A percentile compares a stretch with the other conserved stretches of the same genome.
Evolutionary conservation across 1,140 invertebrate species (phyloP).

Genomic region (Charaxes varanes): DNA sequence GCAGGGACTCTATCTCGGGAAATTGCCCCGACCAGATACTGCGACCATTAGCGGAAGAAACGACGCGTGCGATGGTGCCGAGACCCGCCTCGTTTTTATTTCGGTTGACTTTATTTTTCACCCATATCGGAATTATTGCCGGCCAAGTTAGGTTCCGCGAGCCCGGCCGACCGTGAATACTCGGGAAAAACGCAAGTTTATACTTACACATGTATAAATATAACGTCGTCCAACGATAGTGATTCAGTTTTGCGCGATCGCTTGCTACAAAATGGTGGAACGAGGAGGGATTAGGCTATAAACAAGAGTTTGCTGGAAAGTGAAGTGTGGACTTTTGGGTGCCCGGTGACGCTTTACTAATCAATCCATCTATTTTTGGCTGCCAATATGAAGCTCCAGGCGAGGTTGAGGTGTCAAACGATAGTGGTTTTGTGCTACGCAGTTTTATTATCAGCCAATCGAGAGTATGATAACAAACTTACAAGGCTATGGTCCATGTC

Average conservation of each 20-base stretch:
- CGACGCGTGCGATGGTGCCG: constrained; percentile 36
- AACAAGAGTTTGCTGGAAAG: constrained; percentile 33
- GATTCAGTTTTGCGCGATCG: constrained; percentile 69
- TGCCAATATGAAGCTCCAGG: constrained; percentile 36
- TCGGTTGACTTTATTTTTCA: constrained; percentile 39
- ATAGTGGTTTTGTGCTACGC: constrained; percentile 38
- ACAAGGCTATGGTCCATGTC: constrained; percentile 42
- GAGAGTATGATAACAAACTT: constrained; percentile 41
- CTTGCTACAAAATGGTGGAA: constrained; percentile 64
- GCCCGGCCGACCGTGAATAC: constrained; percentile 53
- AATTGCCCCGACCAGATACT: constrained; percentile 27
- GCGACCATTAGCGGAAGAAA: constrained; percentile 47
- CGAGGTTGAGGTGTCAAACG: constrained; percentile 30
- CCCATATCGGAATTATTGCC: constrained; percentile 50
- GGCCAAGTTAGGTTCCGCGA: constrained; percentile 43
- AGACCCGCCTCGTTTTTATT: constrained; percentile 31
- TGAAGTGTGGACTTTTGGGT: constrained; percentile 43
- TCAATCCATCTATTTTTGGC: constrained; percentile 27
- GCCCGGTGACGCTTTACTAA: constrained; percentile 34
- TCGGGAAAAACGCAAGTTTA: constrained; percentile 66
- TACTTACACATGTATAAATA: constrained; percentile 67
- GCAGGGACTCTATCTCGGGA: constrained; percentile 27
- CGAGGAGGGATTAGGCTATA: constrained; percentile 37
- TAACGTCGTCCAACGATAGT: constrained; percentile 50
- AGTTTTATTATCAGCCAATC: constrained; percentile 31